These are phyloP conservation scores for Chaenodraco wilsoni DNA, from an alignment of 2,797 vertebrate genomes.

Conservation along the genomic window DNA sequence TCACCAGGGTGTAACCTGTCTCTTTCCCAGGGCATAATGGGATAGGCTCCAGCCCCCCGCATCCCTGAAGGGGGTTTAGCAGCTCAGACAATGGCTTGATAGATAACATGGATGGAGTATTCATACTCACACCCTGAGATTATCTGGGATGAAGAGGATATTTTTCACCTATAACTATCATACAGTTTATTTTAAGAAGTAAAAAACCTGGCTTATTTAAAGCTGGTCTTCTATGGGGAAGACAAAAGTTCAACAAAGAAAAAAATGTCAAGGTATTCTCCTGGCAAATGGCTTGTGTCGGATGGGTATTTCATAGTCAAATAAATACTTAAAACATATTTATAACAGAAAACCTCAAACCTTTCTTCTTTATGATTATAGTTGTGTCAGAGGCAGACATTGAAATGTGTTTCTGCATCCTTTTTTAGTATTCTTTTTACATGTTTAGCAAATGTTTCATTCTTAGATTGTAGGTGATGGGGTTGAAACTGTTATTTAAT, in stretches of 20 bases:
- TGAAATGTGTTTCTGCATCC: neutral
- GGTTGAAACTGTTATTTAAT: neutral
- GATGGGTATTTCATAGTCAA: too few species aligned
- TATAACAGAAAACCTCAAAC: too few species aligned
- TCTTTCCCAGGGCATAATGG: slow-evolving; percentile 25
- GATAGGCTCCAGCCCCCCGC: slow-evolving; percentile 6
- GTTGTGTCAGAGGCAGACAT: neutral
- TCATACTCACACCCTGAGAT: slow-evolving; percentile 13
- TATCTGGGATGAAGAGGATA: neutral
- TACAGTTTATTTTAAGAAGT: too few species aligned
- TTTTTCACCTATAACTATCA: too few species aligned
- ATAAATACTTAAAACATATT: too few species aligned
- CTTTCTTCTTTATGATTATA: too few species aligned
- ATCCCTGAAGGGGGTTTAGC: neutral
- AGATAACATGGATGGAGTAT: slow-evolving; percentile 11
- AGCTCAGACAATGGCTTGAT: slow-evolving; percentile 4
- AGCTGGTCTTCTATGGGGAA: too few species aligned
- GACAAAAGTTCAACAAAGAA: too few species aligned
- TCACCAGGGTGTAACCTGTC: neutral
- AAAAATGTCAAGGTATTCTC: too few species aligned
- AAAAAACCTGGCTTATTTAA: neutral
- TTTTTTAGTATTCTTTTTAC: neutral
- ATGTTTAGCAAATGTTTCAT: neutral
- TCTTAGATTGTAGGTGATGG: neutral
- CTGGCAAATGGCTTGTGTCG: too few species aligned